Evolutionary conservation across 2,113 vertebrate species (phyloP).

Genomic region (Eulemur macaco): DNA sequence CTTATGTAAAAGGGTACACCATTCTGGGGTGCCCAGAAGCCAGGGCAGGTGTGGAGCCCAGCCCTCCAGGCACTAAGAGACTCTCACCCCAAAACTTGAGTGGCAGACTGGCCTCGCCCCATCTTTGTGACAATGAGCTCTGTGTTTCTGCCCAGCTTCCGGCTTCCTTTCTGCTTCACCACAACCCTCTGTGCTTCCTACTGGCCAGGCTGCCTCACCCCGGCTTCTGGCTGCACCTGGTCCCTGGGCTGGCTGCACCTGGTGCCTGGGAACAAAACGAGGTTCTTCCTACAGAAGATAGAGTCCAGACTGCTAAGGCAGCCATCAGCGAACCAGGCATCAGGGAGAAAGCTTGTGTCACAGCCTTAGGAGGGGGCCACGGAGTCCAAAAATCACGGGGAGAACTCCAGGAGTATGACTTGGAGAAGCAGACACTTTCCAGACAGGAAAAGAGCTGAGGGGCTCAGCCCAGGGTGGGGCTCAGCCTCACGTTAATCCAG

Average conservation of each 20-base stretch:
- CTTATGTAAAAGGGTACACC: neutral
- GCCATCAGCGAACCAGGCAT: fast-evolving
- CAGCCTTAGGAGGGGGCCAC: too few relatives aligned
- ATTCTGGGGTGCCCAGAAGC: neutral
- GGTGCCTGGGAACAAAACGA: neutral
- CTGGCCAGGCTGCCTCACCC: neutral
- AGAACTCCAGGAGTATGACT: neutral
- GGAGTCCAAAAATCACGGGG: too few relatives aligned
- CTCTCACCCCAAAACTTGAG: neutral
- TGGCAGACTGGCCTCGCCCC: neutral
- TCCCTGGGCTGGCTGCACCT: neutral
- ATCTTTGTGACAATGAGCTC: too few relatives aligned
- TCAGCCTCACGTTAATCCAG: neutral
- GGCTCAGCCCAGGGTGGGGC: neutral
- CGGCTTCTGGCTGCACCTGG: neutral
- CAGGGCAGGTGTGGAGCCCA: fast-evolving
- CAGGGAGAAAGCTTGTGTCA: neutral
- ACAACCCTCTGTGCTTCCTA: neutral
- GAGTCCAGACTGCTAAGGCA: too few relatives aligned
- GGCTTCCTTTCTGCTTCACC: neutral
- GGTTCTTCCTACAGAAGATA: neutral
- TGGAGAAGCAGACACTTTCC: neutral
- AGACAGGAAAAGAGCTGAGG: neutral
- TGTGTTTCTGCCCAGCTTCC: neutral
- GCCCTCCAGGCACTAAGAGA: neutral